Conservation (phyloP, 2,113 vertebrate species). For the Uria aalge region DNA sequence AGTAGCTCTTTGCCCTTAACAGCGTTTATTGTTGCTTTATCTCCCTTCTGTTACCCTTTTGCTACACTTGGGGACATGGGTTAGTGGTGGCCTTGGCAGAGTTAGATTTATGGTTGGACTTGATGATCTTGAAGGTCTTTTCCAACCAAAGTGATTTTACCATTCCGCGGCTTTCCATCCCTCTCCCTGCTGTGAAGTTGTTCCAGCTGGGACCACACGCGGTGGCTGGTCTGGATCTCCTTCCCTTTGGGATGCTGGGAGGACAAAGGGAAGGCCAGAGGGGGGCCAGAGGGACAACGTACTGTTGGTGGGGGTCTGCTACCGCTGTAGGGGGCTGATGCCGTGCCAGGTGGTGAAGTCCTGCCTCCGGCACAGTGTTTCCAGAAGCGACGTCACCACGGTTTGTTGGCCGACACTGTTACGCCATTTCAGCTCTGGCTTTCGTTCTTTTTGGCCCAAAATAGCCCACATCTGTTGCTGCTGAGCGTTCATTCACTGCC, state of each 20-base stretch:
- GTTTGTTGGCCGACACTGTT: background rate
- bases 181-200: background rate
- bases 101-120: background rate
- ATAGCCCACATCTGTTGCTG: background rate
- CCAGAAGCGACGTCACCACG: background rate
- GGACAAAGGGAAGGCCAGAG: background rate
- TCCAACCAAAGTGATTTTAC: background rate
- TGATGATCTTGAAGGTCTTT: background rate
- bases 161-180: background rate
- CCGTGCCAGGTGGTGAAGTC: rapidly evolving
- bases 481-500: rapidly evolving
- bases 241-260: background rate
- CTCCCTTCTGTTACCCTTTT: background rate
- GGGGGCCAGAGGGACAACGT: background rate
- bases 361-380: background rate
- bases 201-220: rapidly evolving
- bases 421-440: background rate
- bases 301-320: background rate
- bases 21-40: background rate
- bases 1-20: background rate
- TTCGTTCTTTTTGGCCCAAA: background rate
- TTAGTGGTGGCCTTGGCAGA: background rate
- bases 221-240: rapidly evolving
- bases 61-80: background rate
- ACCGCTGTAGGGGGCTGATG: background rate